Conservation (phyloP, 2,888 invertebrate genomes). For the Xylocampa areola region DNA sequence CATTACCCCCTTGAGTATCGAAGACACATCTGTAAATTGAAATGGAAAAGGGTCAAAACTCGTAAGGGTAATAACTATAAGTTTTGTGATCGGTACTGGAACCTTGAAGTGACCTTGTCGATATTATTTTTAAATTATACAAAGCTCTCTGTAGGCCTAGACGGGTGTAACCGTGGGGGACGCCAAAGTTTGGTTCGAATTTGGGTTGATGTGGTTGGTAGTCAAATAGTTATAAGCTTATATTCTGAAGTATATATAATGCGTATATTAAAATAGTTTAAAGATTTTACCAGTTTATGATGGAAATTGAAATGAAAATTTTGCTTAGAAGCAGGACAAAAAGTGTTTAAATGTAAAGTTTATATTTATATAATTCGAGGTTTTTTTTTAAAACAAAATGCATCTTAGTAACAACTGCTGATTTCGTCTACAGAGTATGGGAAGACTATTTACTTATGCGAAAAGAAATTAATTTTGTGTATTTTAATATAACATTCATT, state of each 20-base stretch:
- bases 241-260: background rate
- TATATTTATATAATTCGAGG: too few relatives aligned
- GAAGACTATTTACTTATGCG: too few relatives aligned
- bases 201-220: background rate
- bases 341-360: too few relatives aligned
- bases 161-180: constrained; percentile 7
- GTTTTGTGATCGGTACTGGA: constrained; percentile 68
- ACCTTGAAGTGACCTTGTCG: constrained; percentile 54
- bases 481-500: constrained; percentile 35
- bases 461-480: too few relatives aligned
- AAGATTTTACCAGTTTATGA: too few relatives aligned
- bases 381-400: too few relatives aligned
- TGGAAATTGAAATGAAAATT: too few relatives aligned
- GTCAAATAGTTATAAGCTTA: background rate
- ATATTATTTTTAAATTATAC: constrained; percentile 34
- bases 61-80: constrained; percentile 77
- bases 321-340: too few relatives aligned
- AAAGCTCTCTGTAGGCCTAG: background rate
- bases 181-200: background rate
- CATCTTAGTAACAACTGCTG: too few relatives aligned
- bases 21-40: constrained; percentile 83
- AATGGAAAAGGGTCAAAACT: constrained; percentile 82
- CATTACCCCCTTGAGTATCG: constrained; percentile 73
- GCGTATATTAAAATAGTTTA: too few relatives aligned
- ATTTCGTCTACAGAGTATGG: too few relatives aligned